These are phyloP conservation scores for Anagyrus pseudococci DNA, from an alignment of 2,888 invertebrate species.

Conservation along the genomic window DNA sequence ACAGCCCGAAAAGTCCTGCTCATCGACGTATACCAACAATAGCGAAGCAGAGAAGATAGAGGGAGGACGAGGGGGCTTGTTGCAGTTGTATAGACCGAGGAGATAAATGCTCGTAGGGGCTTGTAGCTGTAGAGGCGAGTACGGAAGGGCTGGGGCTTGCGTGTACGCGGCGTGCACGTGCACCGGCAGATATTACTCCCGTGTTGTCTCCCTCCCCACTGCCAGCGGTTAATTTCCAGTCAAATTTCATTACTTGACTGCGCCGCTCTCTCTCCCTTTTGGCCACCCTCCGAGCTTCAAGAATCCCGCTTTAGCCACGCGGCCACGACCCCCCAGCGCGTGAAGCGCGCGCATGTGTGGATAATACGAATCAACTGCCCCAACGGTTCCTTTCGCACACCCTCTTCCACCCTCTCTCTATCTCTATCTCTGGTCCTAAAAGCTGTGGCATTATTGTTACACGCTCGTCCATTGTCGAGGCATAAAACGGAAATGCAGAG, in stretches of 20 bases:
- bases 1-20: neutral
- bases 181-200: constrained; percentile 21
- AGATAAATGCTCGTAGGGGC: constrained; percentile 13
- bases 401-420: no score
- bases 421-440: no score
- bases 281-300: constrained; percentile 26
- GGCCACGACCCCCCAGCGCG: neutral
- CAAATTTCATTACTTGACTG: constrained; percentile 60
- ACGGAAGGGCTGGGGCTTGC: neutral
- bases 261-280: constrained; percentile 49
- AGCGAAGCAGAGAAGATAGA: no score
- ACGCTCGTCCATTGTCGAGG: constrained; percentile 54
- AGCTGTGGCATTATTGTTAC: constrained; percentile 56
- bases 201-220: constrained; percentile 37
- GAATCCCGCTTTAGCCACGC: constrained; percentile 20
- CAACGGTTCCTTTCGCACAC: no score
- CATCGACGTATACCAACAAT: no score
- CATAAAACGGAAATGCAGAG: constrained; percentile 49
- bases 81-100: neutral
- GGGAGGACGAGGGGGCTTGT: no score
- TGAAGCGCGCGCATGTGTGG: constrained; percentile 9
- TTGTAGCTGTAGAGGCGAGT: neutral
- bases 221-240: constrained; percentile 59
- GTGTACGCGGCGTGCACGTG: constrained; percentile 11
- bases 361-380: constrained; percentile 17